phyloP scores from a whole-genome alignment of 2,113 vertebrate genomes.

The Eretmochelys imbricata region DNA sequence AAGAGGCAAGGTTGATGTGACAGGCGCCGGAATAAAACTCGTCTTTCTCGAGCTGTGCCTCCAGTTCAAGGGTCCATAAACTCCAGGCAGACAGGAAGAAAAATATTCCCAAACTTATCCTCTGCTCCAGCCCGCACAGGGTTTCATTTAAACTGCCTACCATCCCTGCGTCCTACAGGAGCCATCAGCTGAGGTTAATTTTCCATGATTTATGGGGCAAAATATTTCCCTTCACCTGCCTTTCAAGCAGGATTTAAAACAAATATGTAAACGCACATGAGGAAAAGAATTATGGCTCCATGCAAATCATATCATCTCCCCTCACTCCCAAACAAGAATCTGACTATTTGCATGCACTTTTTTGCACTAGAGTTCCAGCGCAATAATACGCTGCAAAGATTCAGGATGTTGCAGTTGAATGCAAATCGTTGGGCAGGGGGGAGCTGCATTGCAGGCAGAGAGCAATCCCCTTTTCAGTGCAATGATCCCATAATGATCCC shows the following conservation, averaged over 20 bases:
- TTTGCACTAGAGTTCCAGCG: background rate
- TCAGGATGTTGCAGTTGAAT: rapidly evolving
- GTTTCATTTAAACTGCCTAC: background rate
- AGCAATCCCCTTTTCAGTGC: background rate
- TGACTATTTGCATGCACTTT: rapidly evolving
- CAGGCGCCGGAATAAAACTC: background rate
- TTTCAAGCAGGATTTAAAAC: background rate
- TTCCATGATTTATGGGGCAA: background rate
- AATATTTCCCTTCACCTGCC: background rate
- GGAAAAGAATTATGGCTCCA: background rate
- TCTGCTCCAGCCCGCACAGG: background rate
- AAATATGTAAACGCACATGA: background rate
- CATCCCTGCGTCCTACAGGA: background rate
- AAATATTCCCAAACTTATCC: slow-evolving; percentile 29
- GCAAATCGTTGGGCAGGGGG: rapidly evolving
- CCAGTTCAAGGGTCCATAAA: slow-evolving; percentile 9
- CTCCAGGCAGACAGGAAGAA: background rate
- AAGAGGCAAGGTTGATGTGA: background rate
- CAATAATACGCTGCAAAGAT: rapidly evolving
- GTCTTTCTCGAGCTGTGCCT: background rate
- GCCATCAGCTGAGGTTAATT: rapidly evolving
- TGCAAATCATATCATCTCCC: background rate
- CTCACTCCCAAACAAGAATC: rapidly evolving
- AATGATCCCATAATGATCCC: background rate
- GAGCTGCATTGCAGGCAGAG: rapidly evolving